phyloP scores from a whole-genome alignment of 2,888 invertebrate genomes.

The Leistus spinibarbis region DNA sequence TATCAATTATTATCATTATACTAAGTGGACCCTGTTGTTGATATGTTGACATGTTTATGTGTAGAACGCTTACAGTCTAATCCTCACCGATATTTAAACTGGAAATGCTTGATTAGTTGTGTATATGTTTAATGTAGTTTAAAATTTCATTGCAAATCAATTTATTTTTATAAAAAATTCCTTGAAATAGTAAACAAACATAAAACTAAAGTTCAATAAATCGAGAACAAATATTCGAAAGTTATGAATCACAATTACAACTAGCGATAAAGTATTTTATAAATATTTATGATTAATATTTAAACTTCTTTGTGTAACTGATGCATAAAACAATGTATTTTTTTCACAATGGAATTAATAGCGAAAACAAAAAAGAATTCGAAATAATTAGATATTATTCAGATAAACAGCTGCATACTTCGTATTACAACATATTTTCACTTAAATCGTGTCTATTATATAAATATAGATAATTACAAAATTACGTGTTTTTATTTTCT shows the following conservation, averaged over 20 bases:
- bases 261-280: neutral
- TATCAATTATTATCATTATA: no score
- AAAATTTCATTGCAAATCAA: no score
- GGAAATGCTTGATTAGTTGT: no score
- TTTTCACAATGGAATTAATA: neutral
- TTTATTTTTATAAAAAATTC: neutral
- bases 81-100: no score
- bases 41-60: no score
- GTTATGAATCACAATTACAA: neutral
- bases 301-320: neutral
- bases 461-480: no score
- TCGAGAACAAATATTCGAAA: neutral
- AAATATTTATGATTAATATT: neutral
- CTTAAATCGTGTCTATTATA: neutral
- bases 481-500: no score
- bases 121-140: no score
- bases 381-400: neutral
- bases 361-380: neutral
- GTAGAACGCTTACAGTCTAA: no score
- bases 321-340: neutral
- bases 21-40: no score
- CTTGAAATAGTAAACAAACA: no score
- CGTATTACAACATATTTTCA: neutral
- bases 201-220: no score
- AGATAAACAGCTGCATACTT: neutral